Evolutionary conservation across 2,888 invertebrate species (phyloP).

Genomic region (Reticulitermes lucifugus): DNA sequence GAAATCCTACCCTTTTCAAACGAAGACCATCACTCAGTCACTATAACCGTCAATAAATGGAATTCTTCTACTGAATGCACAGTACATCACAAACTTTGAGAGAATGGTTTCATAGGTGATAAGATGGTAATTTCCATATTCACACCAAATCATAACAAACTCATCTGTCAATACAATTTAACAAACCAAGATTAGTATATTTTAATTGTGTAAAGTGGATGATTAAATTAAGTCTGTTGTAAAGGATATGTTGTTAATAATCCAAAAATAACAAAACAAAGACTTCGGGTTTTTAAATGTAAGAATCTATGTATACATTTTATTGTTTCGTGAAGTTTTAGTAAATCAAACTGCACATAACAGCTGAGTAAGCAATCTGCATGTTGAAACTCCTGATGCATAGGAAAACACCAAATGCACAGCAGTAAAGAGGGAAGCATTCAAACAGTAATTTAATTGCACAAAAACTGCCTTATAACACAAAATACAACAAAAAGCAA

Average conservation of each 20-base stretch:
- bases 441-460: neutral
- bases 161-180: neutral
- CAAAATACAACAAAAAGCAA: constrained; percentile 9
- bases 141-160: neutral
- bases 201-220: no score
- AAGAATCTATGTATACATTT: no score
- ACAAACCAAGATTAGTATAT: no score
- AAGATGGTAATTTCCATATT: neutral
- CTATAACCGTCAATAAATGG: no score
- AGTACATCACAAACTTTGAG: neutral
- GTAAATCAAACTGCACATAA: neutral
- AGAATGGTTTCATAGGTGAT: neutral
- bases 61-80: no score
- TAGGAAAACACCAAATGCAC: neutral
- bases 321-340: no score
- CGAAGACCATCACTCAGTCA: no score
- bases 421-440: neutral
- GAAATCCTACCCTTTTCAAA: no score
- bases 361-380: neutral
- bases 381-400: neutral
- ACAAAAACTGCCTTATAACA: neutral
- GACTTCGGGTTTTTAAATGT: no score
- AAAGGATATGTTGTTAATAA: no score
- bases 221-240: no score
- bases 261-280: no score